Evolutionary conservation across 2,797 vertebrate genomes (phyloP), one percentile per base, ranked within the genome.

Genomic region (Syncerus caffer): DNA sequence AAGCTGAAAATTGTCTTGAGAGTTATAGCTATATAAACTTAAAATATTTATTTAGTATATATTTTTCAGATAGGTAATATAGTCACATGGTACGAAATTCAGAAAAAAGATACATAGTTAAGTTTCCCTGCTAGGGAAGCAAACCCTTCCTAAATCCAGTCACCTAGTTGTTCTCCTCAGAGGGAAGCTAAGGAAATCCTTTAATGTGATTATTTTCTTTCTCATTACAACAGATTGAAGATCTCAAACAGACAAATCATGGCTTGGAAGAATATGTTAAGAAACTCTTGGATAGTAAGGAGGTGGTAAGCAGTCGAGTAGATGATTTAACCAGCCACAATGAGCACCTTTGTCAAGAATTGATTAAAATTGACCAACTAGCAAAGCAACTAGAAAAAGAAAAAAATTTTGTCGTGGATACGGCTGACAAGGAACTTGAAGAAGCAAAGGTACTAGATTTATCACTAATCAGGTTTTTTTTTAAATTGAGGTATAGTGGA

Each of bases 381-480:
- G 97, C 98, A 90, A 97, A 98, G 89, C 98, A 98, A 79, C 97
- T 98, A 93, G 97, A 98, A 98, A 97, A 98, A 98, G 97, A 99
- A 83, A 98, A 98, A 92, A 97, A 98, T 55, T 96, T 98, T 95
- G 96, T 97, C 15, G 97, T 99, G 96, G 97, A 98, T 95, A 98
- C 97, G 25, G 97, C 98, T 7, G 93, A 98, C 57, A 98, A 98
- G 95, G 97, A 99, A 89, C 97, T 99, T 89, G 94, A 98, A 97
- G 97, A 98, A 97, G 95, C 98, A 97, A 98, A 99, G 98, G 99
- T 99, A 97, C 53, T 92, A 90, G n/a, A 87, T 62, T 90, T 95
- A 87, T 10, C n/a, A 80, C 67, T 90, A 57, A 53, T 58, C 57
- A 89, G 21, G 53, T 50, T 45, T 76, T 15, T 97, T 84, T 74